Conservation (phyloP, 2,888 invertebrate species). For the Chesias legatella region DNA sequence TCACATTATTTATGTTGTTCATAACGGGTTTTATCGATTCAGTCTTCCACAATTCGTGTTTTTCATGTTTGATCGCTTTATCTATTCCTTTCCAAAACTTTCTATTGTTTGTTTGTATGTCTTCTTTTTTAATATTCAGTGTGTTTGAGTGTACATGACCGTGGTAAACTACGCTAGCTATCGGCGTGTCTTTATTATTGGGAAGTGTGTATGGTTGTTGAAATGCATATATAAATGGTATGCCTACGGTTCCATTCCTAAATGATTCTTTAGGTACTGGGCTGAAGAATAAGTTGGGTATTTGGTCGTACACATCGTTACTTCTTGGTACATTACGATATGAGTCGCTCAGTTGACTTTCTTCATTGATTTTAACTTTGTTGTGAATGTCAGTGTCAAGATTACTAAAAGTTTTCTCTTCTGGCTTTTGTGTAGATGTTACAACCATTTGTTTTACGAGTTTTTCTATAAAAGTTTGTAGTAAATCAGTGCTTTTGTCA, state of each 20-base stretch:
- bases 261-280: conserved; percentile 5
- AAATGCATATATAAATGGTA: conserved; percentile 49
- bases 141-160: conserved; percentile 45
- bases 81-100: background rate
- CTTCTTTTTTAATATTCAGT: conserved; percentile 9
- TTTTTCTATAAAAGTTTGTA: conserved; percentile 52
- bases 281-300: conserved; percentile 16
- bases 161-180: conserved; percentile 43
- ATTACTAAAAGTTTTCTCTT: background rate
- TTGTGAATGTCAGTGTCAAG: background rate
- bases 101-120: conserved; percentile 14
- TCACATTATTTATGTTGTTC: conserved; percentile 9
- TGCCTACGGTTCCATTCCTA: conserved; percentile 32
- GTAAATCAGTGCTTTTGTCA: conserved; percentile 54
- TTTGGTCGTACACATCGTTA: conserved; percentile 13
- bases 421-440: conserved; percentile 6
- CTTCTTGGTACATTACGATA: background rate
- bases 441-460: conserved; percentile 37
- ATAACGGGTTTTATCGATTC: conserved; percentile 3
- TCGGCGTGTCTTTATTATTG: conserved; percentile 23
- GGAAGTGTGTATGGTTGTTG: conserved; percentile 33
- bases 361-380: background rate
- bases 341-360: background rate
- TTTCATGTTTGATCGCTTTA: conserved; percentile 5
- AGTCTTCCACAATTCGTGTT: conserved; percentile 4